Evolutionary conservation across 2,113 vertebrate species (phyloP).

Genomic region (Parotia lawesii): DNA sequence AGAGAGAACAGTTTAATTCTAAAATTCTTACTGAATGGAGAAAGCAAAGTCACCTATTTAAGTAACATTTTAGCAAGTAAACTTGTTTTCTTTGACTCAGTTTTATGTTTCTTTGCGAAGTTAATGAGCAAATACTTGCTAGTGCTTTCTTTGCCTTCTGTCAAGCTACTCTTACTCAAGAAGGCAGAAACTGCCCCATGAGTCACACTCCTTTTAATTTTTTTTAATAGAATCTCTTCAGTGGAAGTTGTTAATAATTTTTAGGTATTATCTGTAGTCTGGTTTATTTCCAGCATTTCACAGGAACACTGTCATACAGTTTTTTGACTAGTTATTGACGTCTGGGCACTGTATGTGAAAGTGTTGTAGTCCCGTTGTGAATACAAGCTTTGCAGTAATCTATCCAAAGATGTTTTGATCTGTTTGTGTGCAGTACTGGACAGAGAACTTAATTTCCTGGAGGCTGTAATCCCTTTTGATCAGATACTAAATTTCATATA

Average conservation of each 20-base stretch:
- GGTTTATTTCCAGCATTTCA: neutral
- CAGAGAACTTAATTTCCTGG: constrained; percentile 9
- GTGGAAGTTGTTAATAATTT: neutral
- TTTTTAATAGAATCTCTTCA: neutral
- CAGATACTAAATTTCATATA: constrained; percentile 41
- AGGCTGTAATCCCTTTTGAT: constrained; percentile 25
- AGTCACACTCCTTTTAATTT: neutral
- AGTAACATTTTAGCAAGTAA: neutral
- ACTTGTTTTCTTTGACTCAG: neutral
- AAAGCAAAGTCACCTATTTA: neutral
- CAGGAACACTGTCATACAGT: neutral
- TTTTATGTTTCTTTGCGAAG: neutral
- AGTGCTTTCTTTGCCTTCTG: neutral
- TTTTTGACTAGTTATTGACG: neutral
- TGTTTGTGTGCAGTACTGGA: neutral
- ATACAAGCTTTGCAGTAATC: neutral
- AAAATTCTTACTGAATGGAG: neutral
- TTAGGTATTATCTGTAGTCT: neutral
- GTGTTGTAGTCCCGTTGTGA: neutral
- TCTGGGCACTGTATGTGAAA: neutral
- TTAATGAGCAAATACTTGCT: neutral
- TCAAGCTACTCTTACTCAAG: neutral
- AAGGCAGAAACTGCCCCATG: neutral
- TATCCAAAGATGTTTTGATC: neutral
- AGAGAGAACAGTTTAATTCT: neutral